Percentiles rank a stretch among this genome's conserved stretches.
Evolutionary conservation across 2,888 invertebrate genomes (phyloP).

Genomic region (Tiliacea aurago): DNA sequence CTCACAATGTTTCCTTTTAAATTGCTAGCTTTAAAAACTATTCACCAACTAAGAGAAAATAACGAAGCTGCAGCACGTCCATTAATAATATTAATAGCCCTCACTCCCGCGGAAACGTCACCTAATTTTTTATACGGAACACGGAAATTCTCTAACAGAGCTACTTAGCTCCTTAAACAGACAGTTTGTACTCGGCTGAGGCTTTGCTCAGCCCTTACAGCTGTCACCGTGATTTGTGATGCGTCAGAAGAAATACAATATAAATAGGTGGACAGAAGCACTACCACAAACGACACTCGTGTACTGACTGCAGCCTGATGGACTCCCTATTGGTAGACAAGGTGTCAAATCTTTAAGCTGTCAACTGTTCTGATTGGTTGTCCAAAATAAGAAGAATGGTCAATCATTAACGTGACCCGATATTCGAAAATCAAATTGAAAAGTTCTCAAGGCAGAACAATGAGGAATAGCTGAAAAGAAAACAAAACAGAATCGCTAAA

Average conservation of each 20-base stretch:
- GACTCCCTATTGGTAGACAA: background rate
- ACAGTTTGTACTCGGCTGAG: conserved; percentile 19
- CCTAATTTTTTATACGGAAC: conserved; percentile 43
- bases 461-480: background rate
- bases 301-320: background rate
- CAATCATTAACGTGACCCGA: background rate
- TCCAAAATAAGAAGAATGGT: background rate
- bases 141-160: conserved; percentile 50
- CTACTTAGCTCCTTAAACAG: conserved; percentile 50
- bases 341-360: background rate
- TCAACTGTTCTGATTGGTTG: background rate
- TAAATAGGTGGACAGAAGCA: conserved; percentile 26
- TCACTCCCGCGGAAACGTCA: conserved; percentile 33
- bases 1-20: background rate
- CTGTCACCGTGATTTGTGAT: conserved; percentile 62
- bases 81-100: conserved; percentile 49
- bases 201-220: conserved; percentile 48
- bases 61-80: conserved; percentile 12
- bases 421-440: conserved; percentile 5
- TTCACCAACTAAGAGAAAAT: conserved; percentile 22
- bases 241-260: conserved; percentile 6
- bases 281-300: background rate
- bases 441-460: background rate
- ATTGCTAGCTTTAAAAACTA: background rate
- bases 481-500: background rate